Evolutionary conservation across 2,113 vertebrate species (phyloP).

Genomic region (Pomatostomus ruficeps): DNA sequence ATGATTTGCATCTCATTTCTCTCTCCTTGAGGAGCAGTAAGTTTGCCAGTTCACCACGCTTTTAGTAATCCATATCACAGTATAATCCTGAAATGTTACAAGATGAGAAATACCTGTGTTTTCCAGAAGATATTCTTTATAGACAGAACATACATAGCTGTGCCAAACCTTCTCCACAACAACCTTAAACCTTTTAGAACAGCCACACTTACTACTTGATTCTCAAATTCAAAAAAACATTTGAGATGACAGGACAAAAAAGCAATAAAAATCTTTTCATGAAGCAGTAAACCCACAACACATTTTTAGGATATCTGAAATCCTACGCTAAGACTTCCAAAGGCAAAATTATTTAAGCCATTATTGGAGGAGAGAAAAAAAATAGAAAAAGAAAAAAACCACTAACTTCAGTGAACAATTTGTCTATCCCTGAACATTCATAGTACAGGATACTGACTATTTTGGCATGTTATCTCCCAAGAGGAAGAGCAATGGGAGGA

Average conservation of each 20-base stretch:
- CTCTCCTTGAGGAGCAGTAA: not conserved
- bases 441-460: not conserved
- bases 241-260: not conserved
- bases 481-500: slow-evolving; percentile 34
- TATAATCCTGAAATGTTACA: not conserved
- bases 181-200: not conserved
- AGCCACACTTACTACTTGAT: not conserved
- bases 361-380: not conserved
- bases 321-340: not conserved
- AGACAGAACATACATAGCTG: not conserved
- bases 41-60: not conserved
- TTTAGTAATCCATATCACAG: not conserved
- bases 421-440: not conserved
- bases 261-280: not conserved
- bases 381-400: not conserved
- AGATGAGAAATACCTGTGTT: not conserved
- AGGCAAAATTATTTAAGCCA: not conserved
- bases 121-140: not conserved
- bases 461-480: slow-evolving; percentile 11
- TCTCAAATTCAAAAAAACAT: not conserved
- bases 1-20: not conserved
- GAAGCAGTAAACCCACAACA: not conserved
- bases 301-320: not conserved
- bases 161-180: not conserved
- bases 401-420: not conserved